A percentile compares a stretch with the other conserved stretches of the same genome.
Conservation (phyloP, 2,113 vertebrate genomes). For the Ceyx melanurus region DNA sequence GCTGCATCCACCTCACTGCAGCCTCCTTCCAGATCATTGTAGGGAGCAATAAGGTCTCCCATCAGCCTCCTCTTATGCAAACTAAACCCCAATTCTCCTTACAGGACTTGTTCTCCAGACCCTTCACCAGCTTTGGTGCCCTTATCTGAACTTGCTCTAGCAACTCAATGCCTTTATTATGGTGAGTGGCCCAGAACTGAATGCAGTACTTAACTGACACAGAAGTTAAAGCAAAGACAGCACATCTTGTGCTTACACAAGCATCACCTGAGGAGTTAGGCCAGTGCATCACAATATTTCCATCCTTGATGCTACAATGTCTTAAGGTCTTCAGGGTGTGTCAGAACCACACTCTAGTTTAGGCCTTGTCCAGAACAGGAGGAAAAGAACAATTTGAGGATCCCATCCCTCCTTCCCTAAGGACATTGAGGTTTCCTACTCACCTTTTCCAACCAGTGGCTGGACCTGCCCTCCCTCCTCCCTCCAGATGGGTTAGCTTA, state of each 20-base stretch:
- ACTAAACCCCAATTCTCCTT: too few species aligned
- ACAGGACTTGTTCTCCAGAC: too few species aligned
- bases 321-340: neutral
- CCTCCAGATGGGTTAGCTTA: neutral
- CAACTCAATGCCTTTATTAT: too few species aligned
- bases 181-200: too few species aligned
- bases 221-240: neutral
- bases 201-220: neutral
- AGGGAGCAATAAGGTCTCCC: too few species aligned
- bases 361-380: neutral
- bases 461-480: neutral
- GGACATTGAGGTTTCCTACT: neutral
- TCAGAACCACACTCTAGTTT: neutral
- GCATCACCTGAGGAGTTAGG: neutral
- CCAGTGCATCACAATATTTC: neutral
- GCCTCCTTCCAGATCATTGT: too few species aligned
- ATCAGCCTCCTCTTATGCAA: too few species aligned
- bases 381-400: neutral
- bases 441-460: neutral
- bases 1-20: too few species aligned
- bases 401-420: neutral
- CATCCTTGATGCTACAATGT: neutral
- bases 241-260: neutral
- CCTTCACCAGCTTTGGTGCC: too few species aligned
- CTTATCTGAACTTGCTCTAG: too few species aligned